A percentile compares a stretch with the other conserved stretches of the same genome.
phyloP scores from a whole-genome alignment of 2,113 vertebrate genomes.

The Corvus moneduloides region DNA sequence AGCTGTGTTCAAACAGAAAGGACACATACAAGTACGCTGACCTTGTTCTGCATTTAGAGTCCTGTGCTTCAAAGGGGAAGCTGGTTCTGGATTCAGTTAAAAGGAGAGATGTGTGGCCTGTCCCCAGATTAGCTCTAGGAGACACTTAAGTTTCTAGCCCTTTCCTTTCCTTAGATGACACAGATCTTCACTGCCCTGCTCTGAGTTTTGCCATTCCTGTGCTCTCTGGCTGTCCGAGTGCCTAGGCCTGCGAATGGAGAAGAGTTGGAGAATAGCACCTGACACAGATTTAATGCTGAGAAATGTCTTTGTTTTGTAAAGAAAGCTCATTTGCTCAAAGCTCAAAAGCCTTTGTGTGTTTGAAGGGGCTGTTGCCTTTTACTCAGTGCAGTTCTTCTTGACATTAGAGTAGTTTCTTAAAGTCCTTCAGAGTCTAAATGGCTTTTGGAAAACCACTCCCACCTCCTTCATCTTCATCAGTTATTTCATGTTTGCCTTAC shows the following conservation, averaged over 20 bases:
- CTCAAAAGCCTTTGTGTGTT: background rate
- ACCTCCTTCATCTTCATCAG: background rate
- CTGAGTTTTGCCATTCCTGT: background rate
- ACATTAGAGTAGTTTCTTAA: background rate
- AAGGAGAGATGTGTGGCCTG: background rate
- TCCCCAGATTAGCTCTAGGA: background rate
- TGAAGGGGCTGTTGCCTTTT: background rate
- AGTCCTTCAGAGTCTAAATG: background rate
- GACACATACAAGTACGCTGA: background rate
- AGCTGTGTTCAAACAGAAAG: background rate
- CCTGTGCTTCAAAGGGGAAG: background rate
- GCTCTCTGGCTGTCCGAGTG: fast-evolving
- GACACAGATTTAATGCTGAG: background rate
- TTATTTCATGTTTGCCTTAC: background rate
- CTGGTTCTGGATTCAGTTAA: background rate
- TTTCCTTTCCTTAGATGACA: background rate
- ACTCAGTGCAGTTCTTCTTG: background rate
- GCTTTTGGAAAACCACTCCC: background rate
- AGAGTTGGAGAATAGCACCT: background rate
- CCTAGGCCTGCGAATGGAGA: background rate
- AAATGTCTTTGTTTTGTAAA: background rate
- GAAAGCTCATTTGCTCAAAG: background rate
- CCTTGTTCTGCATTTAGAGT: background rate
- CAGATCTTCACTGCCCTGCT: background rate
- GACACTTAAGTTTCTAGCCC: background rate